These are phyloP conservation scores for Deroplatys truncata DNA, from an alignment of 2,888 invertebrate species.

Conservation along the genomic window DNA sequence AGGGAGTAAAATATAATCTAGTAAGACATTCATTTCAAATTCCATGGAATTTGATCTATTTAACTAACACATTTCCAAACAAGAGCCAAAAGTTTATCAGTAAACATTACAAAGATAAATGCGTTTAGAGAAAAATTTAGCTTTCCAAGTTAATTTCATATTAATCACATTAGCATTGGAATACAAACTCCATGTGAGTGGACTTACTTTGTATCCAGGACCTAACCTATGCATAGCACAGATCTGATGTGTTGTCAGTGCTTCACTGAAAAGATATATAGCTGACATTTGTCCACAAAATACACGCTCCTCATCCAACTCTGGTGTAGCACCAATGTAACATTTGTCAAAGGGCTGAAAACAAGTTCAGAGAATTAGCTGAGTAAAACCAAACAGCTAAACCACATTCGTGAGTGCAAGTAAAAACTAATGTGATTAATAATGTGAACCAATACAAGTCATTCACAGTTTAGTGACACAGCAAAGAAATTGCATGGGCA, in stretches of 20 bases:
- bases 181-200: not conserved
- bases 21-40: not conserved
- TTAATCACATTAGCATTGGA: not conserved
- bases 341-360: constrained; percentile 97
- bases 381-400: constrained; percentile 7
- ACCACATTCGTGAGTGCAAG: too few relatives aligned
- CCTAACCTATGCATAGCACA: constrained; percentile 98
- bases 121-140: not conserved
- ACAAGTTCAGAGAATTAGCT: constrained; percentile 17
- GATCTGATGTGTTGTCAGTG: constrained; percentile 94
- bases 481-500: too few relatives aligned
- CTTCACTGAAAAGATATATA: constrained; percentile 97
- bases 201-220: constrained; percentile 91
- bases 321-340: constrained; percentile 96
- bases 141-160: not conserved
- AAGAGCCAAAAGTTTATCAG: not conserved
- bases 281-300: constrained; percentile 99
- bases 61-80: not conserved
- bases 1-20: not conserved
- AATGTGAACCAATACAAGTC: too few relatives aligned
- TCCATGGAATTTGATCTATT: not conserved
- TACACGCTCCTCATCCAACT: constrained; percentile 92
- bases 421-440: too few relatives aligned
- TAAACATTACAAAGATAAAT: not conserved
- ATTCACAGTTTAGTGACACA: too few relatives aligned